Evolutionary conservation across 2,797 vertebrate genomes (phyloP).

Genomic region (Trichosurus vulpecula): DNA sequence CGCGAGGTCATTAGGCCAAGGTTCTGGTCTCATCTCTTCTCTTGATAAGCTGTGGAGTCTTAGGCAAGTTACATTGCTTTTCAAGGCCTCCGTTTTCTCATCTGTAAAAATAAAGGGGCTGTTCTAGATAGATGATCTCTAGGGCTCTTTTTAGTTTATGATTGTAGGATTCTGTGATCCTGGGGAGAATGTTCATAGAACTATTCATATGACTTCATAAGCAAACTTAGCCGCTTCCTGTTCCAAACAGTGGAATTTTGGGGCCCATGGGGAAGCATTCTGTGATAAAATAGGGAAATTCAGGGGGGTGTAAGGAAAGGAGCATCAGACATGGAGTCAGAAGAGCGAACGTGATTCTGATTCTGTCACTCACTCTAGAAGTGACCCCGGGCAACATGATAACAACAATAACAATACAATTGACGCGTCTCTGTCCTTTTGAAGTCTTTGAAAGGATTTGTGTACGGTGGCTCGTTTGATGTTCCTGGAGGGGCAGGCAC

Average conservation of each 20-base stretch:
- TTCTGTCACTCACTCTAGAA: neutral
- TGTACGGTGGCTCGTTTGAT: no score
- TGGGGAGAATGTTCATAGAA: no score
- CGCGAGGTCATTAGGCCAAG: neutral
- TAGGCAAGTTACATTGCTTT: neutral
- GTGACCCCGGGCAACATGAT: neutral
- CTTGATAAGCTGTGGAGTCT: neutral
- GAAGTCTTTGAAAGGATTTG: no score
- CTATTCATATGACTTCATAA: neutral
- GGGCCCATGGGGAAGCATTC: neutral
- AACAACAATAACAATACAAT: neutral
- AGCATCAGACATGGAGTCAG: neutral
- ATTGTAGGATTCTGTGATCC: neutral
- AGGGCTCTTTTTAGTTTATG: neutral
- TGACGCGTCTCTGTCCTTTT: neutral
- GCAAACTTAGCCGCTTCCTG: neutral
- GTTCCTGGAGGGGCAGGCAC: neutral
- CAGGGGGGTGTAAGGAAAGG: neutral
- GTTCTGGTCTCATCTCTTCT: neutral
- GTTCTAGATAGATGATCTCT: neutral
- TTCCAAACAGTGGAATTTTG: neutral
- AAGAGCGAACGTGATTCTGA: neutral
- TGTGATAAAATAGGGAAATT: neutral
- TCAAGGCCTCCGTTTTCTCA: neutral
- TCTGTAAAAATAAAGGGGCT: neutral